phyloP scores from a whole-genome alignment of 2,113 vertebrate species.

The Condylura cristata region DNA sequence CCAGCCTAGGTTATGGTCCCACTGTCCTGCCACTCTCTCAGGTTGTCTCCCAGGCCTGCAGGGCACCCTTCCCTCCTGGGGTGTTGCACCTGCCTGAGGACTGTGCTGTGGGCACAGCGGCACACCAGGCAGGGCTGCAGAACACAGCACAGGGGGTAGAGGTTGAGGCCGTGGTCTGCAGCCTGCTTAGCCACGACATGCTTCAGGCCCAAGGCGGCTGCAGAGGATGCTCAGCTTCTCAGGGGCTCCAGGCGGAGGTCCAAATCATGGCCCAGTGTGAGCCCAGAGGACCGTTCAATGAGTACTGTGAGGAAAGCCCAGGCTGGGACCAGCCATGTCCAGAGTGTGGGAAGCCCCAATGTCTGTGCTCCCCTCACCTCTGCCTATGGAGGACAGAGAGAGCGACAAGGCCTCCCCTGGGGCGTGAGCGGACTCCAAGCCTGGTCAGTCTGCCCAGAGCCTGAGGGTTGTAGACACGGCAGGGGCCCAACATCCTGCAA shows the following conservation, averaged over 20 bases:
- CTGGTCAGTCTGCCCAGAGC: background rate
- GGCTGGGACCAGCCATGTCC: background rate
- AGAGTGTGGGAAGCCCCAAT: background rate
- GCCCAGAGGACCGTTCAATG: fast-evolving
- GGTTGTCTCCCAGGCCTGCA: background rate
- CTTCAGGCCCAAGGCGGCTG: background rate
- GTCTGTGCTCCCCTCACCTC: background rate
- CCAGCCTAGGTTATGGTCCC: background rate
- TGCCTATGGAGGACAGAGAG: fast-evolving
- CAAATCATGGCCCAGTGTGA: background rate
- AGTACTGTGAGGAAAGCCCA: background rate
- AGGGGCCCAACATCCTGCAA: background rate
- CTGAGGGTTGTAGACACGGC: background rate
- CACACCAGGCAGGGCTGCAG: too few species aligned
- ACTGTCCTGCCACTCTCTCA: fast-evolving
- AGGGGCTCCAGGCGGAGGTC: background rate
- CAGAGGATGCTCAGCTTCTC: background rate
- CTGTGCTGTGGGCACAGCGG: background rate
- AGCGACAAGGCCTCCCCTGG: fast-evolving
- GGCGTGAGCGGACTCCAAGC: background rate
- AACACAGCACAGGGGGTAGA: background rate
- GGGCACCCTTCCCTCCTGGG: background rate
- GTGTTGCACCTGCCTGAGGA: background rate
- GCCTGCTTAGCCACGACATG: fast-evolving
- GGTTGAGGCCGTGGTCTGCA: background rate